Conservation (phyloP, 1,140 invertebrate species). For the Eulimnadia texana region DNA sequence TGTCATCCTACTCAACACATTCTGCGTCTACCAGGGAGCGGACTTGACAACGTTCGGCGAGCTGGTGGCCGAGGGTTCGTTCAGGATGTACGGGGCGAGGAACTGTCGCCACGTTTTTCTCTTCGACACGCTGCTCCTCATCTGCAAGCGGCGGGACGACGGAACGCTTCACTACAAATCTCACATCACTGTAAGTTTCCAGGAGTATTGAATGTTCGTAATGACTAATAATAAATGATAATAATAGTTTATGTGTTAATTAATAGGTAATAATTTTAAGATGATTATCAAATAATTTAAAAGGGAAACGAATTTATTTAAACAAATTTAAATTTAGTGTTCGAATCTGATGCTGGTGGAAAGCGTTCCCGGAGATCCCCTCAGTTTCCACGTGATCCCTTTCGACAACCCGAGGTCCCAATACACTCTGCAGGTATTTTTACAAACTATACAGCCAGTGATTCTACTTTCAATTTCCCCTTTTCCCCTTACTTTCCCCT, state of each 20-base stretch:
- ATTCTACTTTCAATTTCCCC: no score
- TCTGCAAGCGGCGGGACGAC: conserved; percentile 88
- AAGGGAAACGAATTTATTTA: no score
- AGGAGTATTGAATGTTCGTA: no score
- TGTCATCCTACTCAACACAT: no score
- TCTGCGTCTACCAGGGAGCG: conserved; percentile 50
- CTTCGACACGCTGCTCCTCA: conserved; percentile 85
- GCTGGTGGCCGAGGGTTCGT: conserved; percentile 78
- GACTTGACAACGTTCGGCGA: conserved; percentile 89
- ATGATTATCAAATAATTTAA: no score
- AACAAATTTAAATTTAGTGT: no score
- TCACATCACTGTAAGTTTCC: conserved; percentile 59
- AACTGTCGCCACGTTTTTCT: conserved; percentile 73
- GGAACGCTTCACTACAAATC: conserved; percentile 75
- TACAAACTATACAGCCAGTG: no score
- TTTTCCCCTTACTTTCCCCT: no score
- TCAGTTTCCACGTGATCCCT: conserved; percentile 89
- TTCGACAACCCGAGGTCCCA: conserved; percentile 82
- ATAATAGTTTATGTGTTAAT: no score
- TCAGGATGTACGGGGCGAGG: conserved; percentile 61
- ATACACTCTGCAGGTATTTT: conserved; percentile 70
- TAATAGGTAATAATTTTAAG: no score
- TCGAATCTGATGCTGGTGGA: conserved; percentile 95
- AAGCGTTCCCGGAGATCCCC: conserved; percentile 78
- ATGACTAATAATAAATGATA: no score